These are phyloP conservation scores for Camponotus pennsylvanicus DNA, from an alignment of 1,140 invertebrate genomes.

Conservation along the genomic window DNA sequence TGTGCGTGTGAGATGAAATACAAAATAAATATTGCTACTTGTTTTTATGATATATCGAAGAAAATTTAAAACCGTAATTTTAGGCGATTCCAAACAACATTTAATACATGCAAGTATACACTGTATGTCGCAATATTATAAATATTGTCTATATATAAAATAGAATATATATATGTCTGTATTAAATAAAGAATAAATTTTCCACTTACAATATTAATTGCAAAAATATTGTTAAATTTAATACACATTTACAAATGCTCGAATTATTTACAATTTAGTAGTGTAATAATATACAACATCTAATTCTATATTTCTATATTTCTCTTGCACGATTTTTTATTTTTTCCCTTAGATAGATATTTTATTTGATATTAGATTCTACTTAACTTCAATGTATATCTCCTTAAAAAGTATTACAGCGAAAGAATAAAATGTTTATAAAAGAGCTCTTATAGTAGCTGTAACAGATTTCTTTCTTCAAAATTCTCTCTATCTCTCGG, in stretches of 20 bases:
- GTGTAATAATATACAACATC: too few relatives aligned
- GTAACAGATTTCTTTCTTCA: neutral
- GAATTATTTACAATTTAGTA: conserved; percentile 7
- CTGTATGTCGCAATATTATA: neutral
- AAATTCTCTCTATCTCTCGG: neutral
- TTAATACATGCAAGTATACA: neutral
- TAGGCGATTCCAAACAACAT: neutral
- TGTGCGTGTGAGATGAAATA: too few relatives aligned
- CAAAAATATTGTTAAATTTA: neutral
- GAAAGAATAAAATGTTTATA: neutral
- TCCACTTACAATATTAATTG: neutral
- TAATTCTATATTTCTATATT: too few relatives aligned
- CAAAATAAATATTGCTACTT: too few relatives aligned
- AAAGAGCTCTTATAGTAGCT: conserved; percentile 16
- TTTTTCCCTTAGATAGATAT: neutral
- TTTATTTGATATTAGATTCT: neutral
- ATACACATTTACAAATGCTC: neutral
- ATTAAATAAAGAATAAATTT: neutral
- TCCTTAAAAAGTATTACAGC: neutral
- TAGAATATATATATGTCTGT: neutral
- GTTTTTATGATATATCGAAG: too few relatives aligned
- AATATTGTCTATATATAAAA: neutral
- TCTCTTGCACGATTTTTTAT: too few relatives aligned
- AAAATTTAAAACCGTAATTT: conserved; percentile 30
- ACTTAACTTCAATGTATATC: neutral